A percentile compares a stretch with the other conserved stretches of the same genome.
Evolutionary conservation across 1,140 invertebrate genomes (phyloP).

Genomic region (Saccostrea cuccullata): DNA sequence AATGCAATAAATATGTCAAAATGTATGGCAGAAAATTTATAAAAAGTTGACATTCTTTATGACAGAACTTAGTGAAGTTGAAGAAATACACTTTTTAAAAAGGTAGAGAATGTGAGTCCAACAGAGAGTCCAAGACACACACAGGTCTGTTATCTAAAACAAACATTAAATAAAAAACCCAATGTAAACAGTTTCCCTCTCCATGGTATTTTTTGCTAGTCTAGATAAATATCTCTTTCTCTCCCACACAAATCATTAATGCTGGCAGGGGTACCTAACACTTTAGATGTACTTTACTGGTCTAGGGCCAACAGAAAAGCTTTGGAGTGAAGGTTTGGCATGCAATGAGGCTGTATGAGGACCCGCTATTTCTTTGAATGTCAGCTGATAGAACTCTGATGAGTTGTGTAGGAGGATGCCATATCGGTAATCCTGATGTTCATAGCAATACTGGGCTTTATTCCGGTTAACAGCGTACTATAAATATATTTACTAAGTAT

Average conservation of each 20-base stretch:
- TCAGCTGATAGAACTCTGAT: conserved; percentile 18
- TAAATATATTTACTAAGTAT: not conserved
- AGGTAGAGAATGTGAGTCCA: too few species aligned
- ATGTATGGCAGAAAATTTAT: too few species aligned
- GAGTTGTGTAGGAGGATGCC: conserved; percentile 1
- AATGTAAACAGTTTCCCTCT: not conserved
- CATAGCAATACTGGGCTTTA: not conserved
- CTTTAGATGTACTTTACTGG: not conserved
- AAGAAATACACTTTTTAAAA: too few species aligned
- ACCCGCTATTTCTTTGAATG: conserved; percentile 24
- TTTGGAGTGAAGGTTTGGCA: conserved; percentile 9
- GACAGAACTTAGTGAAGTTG: too few species aligned
- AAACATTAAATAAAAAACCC: not conserved
- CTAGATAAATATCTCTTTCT: not conserved
- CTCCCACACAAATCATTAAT: conserved; percentile 32
- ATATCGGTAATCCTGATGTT: not conserved
- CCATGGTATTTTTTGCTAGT: not conserved
- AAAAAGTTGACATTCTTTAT: too few species aligned
- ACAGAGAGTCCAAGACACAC: too few species aligned
- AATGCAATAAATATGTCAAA: too few species aligned
- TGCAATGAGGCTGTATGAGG: not conserved
- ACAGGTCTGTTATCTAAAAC: too few species aligned
- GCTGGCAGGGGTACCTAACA: conserved; percentile 4
- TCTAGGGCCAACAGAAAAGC: not conserved
- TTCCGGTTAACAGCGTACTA: not conserved